Conservation (phyloP, 2,888 invertebrate genomes). For the Cantharis rustica region DNA sequence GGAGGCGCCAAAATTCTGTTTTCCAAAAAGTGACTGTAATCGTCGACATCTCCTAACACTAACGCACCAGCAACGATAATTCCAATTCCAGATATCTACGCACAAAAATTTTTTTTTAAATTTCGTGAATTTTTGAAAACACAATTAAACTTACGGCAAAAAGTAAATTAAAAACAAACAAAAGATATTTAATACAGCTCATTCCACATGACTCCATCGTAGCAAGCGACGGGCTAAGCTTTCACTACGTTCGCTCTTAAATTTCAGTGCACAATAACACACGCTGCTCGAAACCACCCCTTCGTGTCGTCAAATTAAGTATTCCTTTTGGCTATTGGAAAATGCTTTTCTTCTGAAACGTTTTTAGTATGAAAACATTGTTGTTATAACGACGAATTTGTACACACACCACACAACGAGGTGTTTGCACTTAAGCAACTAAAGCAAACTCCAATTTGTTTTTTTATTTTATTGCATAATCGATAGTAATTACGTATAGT, state of each 20-base stretch:
- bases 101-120: slow-evolving; percentile 4
- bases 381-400: slow-evolving; percentile 24
- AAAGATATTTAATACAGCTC: slow-evolving; percentile 74
- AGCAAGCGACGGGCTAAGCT: background rate
- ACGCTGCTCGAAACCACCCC: slow-evolving; percentile 16
- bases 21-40: slow-evolving; percentile 79
- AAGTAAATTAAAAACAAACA: slow-evolving; percentile 73
- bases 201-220: slow-evolving; percentile 58
- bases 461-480: background rate
- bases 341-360: slow-evolving; percentile 7
- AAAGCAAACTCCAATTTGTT: background rate
- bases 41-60: slow-evolving; percentile 72
- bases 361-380: slow-evolving; percentile 8
- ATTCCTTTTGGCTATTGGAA: slow-evolving; percentile 3
- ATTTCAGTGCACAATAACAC: slow-evolving; percentile 19
- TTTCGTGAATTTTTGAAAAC: background rate
- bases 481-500: background rate
- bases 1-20: slow-evolving; percentile 81
- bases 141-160: slow-evolving; percentile 67
- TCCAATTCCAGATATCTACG: slow-evolving; percentile 63
- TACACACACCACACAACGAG: slow-evolving; percentile 9
- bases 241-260: slow-evolving; percentile 18
- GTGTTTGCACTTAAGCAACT: background rate
- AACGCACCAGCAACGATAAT: slow-evolving; percentile 76
- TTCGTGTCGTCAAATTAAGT: slow-evolving; percentile 5